Evolutionary conservation across 2,797 vertebrate species (phyloP), one percentile per base, ranked within the genome.

Genomic region (Myripristis murdjan): DNA sequence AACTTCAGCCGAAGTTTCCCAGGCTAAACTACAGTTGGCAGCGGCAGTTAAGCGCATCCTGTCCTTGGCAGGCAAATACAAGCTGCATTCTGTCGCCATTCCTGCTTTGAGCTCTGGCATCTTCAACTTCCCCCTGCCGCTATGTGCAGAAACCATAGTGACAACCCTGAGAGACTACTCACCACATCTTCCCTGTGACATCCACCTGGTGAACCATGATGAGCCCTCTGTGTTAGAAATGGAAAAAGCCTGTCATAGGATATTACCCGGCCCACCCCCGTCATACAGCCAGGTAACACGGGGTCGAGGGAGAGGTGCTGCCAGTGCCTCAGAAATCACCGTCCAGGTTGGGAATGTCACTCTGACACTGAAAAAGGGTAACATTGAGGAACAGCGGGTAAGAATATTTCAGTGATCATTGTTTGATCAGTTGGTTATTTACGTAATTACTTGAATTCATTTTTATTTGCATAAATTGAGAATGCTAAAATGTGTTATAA

Each of bases 61-160:
- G 35, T 0, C 0, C 0, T 51, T 0, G 0, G 92, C 84, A 5
- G 33, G 6, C 1, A 0, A 0, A 0, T 0, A 16, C 0, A 0
- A 0, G 0, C 68, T 95, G 28, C 11, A 52, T 0, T 93, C 91
- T 58, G 92, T 99, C 74, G 97, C 97, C 62, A 96, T 99, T 78
- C 97, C 98, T 66, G 97, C 97, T 15, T 61, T 99, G 68, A 97
- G 97, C 88, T 98, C 97, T 3, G 97, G 97, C 0, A 0, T 96
- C 74, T 98, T 95, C 84, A 67, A 85, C 53, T 98, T 96, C 77
- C 98, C 98, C 0, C 56, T 95, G 31, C 0, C 2, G 7, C 10
- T 57, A 0, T 98, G 97, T 78, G 96, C 95, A 0, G 0, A 71
- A 0, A 82, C 79, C 48, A 97, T 99, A 37, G 95, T 97, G 47